Conservation (phyloP, 2,113 vertebrate genomes). For the Leucosticte australis region DNA sequence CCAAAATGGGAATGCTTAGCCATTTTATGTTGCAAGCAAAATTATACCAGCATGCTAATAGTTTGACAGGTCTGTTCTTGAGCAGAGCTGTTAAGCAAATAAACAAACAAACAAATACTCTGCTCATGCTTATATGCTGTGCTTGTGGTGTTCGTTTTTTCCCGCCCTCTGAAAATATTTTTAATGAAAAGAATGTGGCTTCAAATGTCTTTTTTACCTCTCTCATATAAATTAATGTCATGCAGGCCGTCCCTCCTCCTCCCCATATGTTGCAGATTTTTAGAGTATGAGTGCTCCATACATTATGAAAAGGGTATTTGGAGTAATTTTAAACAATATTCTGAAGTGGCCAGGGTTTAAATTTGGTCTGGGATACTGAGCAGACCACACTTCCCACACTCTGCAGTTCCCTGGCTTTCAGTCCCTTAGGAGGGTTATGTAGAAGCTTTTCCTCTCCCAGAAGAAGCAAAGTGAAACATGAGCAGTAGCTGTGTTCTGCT, state of each 20-base stretch:
- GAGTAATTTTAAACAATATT: conserved; percentile 21
- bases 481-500: neutral
- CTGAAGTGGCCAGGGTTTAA: conserved; percentile 25
- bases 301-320: neutral
- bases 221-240: conserved; percentile 6
- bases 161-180: neutral
- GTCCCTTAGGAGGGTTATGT: conserved; percentile 34
- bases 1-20: neutral
- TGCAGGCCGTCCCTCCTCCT: neutral
- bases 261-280: neutral
- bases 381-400: conserved; percentile 65
- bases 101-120: conserved; percentile 43
- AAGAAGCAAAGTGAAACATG: neutral
- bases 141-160: neutral
- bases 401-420: conserved; percentile 23
- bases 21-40: neutral
- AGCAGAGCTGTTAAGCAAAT: conserved; percentile 16
- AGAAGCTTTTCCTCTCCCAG: conserved; percentile 15
- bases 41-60: neutral
- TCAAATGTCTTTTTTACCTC: conserved; percentile 21
- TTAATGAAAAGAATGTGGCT: neutral
- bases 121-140: neutral
- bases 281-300: neutral
- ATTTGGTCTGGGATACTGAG: conserved; percentile 59
- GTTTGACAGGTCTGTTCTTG: conserved; percentile 42